Base-by-base conservation (phyloP, 1,140 invertebrate species). In the Pygmarrhopalites habei region DNA sequence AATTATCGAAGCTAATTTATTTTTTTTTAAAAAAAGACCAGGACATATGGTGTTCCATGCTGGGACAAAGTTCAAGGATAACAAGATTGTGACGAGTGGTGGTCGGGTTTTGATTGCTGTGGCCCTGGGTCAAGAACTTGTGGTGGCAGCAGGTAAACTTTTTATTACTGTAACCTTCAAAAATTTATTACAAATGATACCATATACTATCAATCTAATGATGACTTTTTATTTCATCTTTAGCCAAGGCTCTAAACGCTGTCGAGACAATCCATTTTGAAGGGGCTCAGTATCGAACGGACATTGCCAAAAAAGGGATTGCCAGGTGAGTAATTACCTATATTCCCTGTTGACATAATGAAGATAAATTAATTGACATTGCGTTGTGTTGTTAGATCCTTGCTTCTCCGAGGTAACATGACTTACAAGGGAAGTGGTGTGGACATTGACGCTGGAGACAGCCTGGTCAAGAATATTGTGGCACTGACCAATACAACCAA, bases 351-450 rank as follows among this genome's bases (percentile, higher is more conserved):
- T n/a, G n/a, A n/a, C n/a, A n/a, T n/a, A n/a, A n/a, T n/a, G n/a
- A n/a, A n/a, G n/a, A n/a, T n/a, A n/a, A n/a, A n/a, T n/a, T n/a
- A n/a, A n/a, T n/a, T n/a, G n/a, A n/a, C n/a, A n/a, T n/a, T n/a
- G n/a, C n/a, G n/a, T n/a, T n/a, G n/a, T 49, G 14, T 25, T 41
- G 19, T 49, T 60, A 75, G 76, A 60, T 72, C 73, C 29, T 60
- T 77, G 7, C 68, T 79, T 5, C 32, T 65, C 49, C 70, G 75
- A 44, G 83, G 81, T 15, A 74, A 77, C 69, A 78, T 93, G n/a
- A 93, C 90, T 0, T 99, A 99, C 75, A 87, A 89, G 70, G 83
- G 85, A 72, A 88, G 89, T 72, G 95, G 95, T 3, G 95, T 98
- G 3, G 89, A 96, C 74, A 97, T 98, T 64, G 83, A 83, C 71